These are phyloP conservation scores for Noctuana brunneofusca DNA, from an alignment of 2,888 invertebrate genomes.

Conservation along the genomic window DNA sequence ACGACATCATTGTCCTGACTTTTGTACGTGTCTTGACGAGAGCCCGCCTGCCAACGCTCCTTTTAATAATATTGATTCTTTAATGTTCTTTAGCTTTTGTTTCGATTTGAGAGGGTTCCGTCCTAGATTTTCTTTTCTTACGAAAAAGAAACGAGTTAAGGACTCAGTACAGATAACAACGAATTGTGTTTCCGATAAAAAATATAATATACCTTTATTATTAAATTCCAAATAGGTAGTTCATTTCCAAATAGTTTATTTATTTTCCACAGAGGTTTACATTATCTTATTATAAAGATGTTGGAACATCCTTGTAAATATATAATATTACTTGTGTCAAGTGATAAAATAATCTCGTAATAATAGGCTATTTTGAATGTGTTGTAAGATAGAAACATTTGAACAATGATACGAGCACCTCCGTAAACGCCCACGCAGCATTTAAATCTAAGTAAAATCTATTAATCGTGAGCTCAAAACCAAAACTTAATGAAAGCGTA, in stretches of 20 bases:
- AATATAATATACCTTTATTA: too few species aligned
- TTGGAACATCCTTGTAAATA: too few species aligned
- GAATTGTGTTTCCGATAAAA: background rate
- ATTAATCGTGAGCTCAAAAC: background rate
- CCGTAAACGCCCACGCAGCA: background rate
- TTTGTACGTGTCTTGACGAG: background rate
- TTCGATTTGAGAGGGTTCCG: background rate
- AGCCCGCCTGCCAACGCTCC: background rate
- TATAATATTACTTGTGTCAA: too few species aligned
- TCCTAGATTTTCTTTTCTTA: background rate
- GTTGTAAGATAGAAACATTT: too few species aligned
- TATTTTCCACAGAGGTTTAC: too few species aligned
- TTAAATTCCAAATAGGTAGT: too few species aligned
- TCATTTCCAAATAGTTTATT: too few species aligned
- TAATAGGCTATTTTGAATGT: too few species aligned
- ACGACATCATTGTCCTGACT: slow-evolving; percentile 27
- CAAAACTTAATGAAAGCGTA: slow-evolving; percentile 5
- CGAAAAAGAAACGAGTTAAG: background rate
- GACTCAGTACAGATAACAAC: too few species aligned
- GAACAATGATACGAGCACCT: background rate
- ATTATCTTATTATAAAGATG: too few species aligned
- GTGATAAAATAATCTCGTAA: too few species aligned
- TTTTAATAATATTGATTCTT: background rate
- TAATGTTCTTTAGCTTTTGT: background rate
- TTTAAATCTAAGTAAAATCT: background rate